Evolutionary conservation across 2,797 vertebrate genomes (phyloP).

Genomic region (Anguilla megastoma): DNA sequence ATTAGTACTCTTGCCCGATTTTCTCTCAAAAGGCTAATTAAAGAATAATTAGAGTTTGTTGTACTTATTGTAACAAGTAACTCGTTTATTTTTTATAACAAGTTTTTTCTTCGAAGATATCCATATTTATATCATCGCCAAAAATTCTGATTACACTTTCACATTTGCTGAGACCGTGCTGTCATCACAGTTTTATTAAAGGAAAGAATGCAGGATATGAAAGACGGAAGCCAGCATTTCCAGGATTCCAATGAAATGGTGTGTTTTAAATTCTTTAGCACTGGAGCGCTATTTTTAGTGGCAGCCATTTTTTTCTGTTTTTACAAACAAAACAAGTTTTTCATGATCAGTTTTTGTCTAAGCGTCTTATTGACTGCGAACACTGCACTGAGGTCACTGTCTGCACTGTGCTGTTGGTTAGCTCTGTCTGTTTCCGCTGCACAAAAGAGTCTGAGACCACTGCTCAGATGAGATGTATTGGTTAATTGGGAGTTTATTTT

Average conservation of each 20-base stretch:
- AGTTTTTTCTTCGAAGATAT: background rate
- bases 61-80: background rate
- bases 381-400: background rate
- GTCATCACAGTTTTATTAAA: background rate
- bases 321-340: background rate
- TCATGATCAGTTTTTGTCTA: background rate
- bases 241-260: background rate
- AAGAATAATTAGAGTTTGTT: background rate
- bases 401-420: slow-evolving; percentile 9
- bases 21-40: slow-evolving; percentile 45
- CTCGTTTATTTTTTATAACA: background rate
- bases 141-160: background rate
- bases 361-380: background rate
- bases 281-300: background rate
- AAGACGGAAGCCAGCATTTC: background rate
- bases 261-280: background rate
- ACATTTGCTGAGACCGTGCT: background rate
- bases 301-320: slow-evolving; percentile 2
- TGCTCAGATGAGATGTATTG: slow-evolving; percentile 30
- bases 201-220: background rate
- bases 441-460: slow-evolving; percentile 20
- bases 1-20: slow-evolving; percentile 49
- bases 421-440: slow-evolving; percentile 15
- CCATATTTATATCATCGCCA: background rate
- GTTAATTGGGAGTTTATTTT: slow-evolving; percentile 32